These are phyloP conservation scores for Podocnemis expansa DNA, from an alignment of 2,113 vertebrate species.

Conservation along the genomic window DNA sequence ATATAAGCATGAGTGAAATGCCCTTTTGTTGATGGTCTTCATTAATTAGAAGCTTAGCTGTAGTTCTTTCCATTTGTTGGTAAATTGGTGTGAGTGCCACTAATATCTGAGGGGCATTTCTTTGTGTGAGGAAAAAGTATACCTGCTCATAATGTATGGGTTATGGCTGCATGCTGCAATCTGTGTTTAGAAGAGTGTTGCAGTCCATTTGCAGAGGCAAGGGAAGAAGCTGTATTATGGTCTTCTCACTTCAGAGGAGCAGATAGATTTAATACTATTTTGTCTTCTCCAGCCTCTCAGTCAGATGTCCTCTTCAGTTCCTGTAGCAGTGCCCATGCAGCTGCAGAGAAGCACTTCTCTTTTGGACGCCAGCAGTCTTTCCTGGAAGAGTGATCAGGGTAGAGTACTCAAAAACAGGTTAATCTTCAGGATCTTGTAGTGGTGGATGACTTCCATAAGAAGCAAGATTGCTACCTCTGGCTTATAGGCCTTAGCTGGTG, in stretches of 20 bases:
- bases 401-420: slow-evolving; percentile 30
- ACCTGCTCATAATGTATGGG: background rate
- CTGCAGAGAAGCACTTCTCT: slow-evolving; percentile 22
- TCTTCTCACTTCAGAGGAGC: background rate
- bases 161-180: background rate
- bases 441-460: background rate
- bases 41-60: background rate
- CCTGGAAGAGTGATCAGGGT: slow-evolving; percentile 72
- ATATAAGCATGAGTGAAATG: background rate
- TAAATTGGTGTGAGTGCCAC: background rate
- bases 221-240: background rate
- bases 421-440: background rate
- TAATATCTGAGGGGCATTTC: background rate
- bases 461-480: background rate
- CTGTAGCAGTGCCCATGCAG: slow-evolving; percentile 5
- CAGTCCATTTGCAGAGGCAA: background rate
- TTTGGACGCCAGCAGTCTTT: slow-evolving; percentile 44
- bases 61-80: background rate
- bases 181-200: accelerated
- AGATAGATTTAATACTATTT: background rate
- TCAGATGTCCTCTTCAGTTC: background rate
- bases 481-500: background rate
- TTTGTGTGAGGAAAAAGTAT: background rate
- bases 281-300: background rate
- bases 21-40: background rate